Evolutionary conservation across 1,140 invertebrate species (phyloP), one percentile per base, ranked within the genome.

Genomic region (Manduca sexta): DNA sequence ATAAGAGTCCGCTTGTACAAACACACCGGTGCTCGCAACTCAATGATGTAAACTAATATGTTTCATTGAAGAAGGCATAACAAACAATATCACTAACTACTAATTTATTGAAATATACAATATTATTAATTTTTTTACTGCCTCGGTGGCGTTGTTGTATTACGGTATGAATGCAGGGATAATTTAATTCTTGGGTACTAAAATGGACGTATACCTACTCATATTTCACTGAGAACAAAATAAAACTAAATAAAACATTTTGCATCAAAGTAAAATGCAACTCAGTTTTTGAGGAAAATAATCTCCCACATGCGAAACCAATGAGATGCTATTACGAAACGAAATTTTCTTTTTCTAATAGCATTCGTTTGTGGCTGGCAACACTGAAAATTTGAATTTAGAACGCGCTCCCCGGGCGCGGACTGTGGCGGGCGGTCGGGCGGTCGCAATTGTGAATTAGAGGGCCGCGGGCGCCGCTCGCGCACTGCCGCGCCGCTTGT

Each of bases 391-490:
- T 79, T 74, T 76, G 67, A 76, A 79, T 75, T 72, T 66, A 66
- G 60, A 66, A 64, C 56, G 63, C 57, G 64, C 56, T 67, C 71
- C 69, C 62, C 58, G 64, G 62, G 56, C 60, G 62, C 49, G 21
- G 21, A 3, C 21, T 0, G 21, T 26, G n/a, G n/a, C n/a, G 57
- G 49, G 56, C 48, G 58, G 46, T 12, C 45, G 46, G 43, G 64
- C 71, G 73, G n/a, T n/a, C n/a, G n/a, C n/a, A 75, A 78, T 75
- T 75, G 69, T 68, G 74, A 70, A 78, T 76, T 74, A 77, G 74
- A 64, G 45, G 42, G 50, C 69, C 67, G 67, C 65, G 56, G 58
- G 64, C 65, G 41, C 41, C 16, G 15, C 38, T n/a, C 16, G 38
- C 38, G 69, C 61, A 63, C 56, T 57, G 60, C 65, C 49, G 52